Evolutionary conservation across 2,113 vertebrate species (phyloP).

Genomic region (Ammodytes marinus): DNA sequence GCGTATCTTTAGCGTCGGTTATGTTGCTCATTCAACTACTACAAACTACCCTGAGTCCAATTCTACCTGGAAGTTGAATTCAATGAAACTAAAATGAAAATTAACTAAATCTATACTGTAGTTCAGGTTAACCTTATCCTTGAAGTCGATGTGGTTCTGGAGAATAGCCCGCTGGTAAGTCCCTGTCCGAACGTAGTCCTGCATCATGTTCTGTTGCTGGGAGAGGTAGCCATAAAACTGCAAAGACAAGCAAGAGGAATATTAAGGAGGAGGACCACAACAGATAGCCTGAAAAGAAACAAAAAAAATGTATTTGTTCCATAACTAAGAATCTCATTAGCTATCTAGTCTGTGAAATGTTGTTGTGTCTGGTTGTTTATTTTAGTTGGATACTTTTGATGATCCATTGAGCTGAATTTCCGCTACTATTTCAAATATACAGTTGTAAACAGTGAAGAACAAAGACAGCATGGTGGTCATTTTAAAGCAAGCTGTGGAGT

Average conservation of each 20-base stretch:
- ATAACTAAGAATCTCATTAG: too few species aligned
- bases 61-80: not conserved
- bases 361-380: not conserved
- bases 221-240: conserved; percentile 99
- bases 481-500: too few species aligned
- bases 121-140: conserved; percentile 89
- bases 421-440: not conserved
- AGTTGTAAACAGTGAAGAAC: not conserved
- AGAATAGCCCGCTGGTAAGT: conserved; percentile 97
- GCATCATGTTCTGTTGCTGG: conserved; percentile 99
- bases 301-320: too few species aligned
- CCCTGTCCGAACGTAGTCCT: conserved; percentile 97
- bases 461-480: too few species aligned
- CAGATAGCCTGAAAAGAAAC: too few species aligned
- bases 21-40: not conserved
- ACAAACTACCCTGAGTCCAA: not conserved
- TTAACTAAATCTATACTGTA: not conserved
- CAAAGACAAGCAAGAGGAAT: not conserved
- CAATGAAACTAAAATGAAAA: too few species aligned
- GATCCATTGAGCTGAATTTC: not conserved
- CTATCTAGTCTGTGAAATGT: too few species aligned
- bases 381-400: not conserved
- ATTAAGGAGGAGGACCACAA: too few species aligned
- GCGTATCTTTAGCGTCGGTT: not conserved
- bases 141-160: conserved; percentile 97